Conservation (phyloP, 64 coral and sea anemone species). For the Dendronephthya gigantea region DNA sequence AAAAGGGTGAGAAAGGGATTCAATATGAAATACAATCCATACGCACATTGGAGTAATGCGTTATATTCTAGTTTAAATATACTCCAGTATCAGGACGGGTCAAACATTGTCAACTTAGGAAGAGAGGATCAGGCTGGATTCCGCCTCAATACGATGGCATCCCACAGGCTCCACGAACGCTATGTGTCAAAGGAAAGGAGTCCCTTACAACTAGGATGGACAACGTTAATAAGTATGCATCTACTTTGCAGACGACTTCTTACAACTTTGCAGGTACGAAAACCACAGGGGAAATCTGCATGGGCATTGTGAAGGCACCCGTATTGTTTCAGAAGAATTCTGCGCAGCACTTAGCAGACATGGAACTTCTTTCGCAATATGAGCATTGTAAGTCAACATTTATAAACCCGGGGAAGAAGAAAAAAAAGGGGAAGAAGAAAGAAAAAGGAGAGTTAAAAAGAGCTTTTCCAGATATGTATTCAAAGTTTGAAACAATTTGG, state of each 20-base stretch:
- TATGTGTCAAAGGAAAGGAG: conserved; percentile 8
- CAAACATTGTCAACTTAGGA: conserved; percentile 20
- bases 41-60: conserved; percentile 10
- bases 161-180: neutral
- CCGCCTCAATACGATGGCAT: conserved; percentile 24
- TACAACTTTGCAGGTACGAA: conserved; percentile 14
- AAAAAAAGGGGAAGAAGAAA: neutral
- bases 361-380: neutral
- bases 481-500: conserved; percentile 10
- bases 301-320: neutral
- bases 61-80: conserved; percentile 17
- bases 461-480: conserved; percentile 12
- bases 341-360: conserved; percentile 9
- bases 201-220: neutral
- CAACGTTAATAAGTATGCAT: neutral
- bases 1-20: conserved; percentile 24
- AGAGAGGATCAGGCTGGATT: conserved; percentile 40
- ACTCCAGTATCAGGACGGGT: conserved; percentile 30
- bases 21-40: conserved; percentile 24
- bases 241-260: neutral
- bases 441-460: conserved; percentile 8
- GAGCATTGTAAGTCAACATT: conserved; percentile 16
- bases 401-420: conserved; percentile 1
- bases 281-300: conserved; percentile 1
- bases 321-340: conserved; percentile 16